A percentile compares a stretch with the other conserved stretches of the same genome.
These are phyloP conservation scores for Lophius piscatorius DNA, from an alignment of 2,113 vertebrate species.

Conservation along the genomic window DNA sequence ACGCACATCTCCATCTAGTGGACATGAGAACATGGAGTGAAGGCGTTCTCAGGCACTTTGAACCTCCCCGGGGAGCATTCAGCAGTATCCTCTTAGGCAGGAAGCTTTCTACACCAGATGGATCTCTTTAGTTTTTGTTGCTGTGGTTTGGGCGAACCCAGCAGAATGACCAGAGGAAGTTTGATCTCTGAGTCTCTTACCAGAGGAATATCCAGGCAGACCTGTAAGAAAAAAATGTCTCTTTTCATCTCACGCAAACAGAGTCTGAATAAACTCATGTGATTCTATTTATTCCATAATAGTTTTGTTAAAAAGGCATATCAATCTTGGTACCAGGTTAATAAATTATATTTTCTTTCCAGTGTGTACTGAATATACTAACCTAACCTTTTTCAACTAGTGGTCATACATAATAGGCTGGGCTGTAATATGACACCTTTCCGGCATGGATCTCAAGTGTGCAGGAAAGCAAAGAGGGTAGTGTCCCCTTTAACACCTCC, in stretches of 20 bases:
- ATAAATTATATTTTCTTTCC: too few species aligned
- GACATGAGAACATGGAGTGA: conserved; percentile 5
- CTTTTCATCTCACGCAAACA: not conserved
- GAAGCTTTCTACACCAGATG: conserved; percentile 57
- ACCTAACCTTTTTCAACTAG: conserved; percentile 2
- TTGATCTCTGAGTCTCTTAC: conserved; percentile 64
- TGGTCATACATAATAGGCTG: conserved; percentile 28
- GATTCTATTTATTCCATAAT: too few species aligned
- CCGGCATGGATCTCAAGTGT: conserved; percentile 5
- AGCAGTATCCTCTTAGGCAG: conserved; percentile 9
- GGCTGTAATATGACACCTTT: conserved; percentile 52
- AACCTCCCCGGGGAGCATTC: not conserved
- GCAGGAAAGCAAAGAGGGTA: conserved; percentile 1
- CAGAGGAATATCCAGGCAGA: conserved; percentile 62
- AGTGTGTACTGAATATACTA: conserved; percentile 3
- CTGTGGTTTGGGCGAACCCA: conserved; percentile 41
- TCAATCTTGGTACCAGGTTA: too few species aligned
- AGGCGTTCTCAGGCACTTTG: not conserved
- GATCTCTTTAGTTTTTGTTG: conserved; percentile 53
- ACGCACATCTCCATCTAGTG: conserved; percentile 59
- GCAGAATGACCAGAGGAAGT: conserved; percentile 72
- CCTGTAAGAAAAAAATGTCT: conserved; percentile 43
- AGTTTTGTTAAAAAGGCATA: too few species aligned
- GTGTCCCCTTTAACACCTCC: conserved; percentile 8
- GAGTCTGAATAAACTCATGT: too few species aligned